phyloP scores from a whole-genome alignment of 1,140 invertebrate genomes.

The Elymnias hypermnestra region DNA sequence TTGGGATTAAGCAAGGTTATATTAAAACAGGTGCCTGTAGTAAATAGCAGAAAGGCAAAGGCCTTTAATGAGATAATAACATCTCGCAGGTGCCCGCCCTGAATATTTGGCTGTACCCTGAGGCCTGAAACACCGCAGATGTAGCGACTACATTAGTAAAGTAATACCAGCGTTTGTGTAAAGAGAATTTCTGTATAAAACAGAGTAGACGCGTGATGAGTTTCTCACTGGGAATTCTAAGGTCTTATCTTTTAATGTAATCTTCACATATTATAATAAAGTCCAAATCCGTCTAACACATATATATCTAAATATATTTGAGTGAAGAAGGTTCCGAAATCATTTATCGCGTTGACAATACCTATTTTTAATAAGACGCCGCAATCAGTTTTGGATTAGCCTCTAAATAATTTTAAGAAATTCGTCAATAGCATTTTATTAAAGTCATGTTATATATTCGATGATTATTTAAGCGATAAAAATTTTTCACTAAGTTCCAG shows the following conservation, averaged over 20 bases:
- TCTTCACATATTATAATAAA: too few relatives aligned
- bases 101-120: neutral
- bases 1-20: neutral
- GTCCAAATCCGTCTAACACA: too few relatives aligned
- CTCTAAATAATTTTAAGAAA: too few relatives aligned
- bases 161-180: slow-evolving; percentile 2
- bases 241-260: slow-evolving; percentile 1
- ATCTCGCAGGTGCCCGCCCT: neutral
- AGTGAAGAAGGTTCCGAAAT: too few relatives aligned
- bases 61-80: neutral
- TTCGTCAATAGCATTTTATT: too few relatives aligned
- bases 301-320: too few relatives aligned
- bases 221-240: slow-evolving; percentile 14
- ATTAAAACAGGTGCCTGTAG: neutral
- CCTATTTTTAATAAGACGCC: too few relatives aligned
- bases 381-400: too few relatives aligned
- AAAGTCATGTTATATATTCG: too few relatives aligned
- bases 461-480: too few relatives aligned
- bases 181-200: slow-evolving; percentile 1
- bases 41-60: neutral
- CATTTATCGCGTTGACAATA: too few relatives aligned
- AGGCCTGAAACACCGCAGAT: slow-evolving; percentile 3
- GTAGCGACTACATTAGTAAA: slow-evolving; percentile 2
- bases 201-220: neutral
- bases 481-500: too few relatives aligned